Conservation (phyloP, 2,888 invertebrate species). For the Macropis europaea region DNA sequence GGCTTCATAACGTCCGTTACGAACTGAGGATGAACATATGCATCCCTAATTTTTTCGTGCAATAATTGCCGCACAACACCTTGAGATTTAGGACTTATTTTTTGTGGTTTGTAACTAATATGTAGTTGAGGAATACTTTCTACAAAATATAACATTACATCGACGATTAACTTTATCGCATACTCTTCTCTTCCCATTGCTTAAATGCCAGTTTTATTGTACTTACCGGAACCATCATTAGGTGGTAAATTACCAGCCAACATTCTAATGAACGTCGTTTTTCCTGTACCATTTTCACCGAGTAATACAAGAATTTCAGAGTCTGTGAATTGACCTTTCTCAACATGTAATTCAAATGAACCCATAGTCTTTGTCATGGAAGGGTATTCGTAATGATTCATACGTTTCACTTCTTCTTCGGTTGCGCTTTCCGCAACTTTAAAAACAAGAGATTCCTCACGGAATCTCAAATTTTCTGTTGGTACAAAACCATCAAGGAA, state of each 20-base stretch:
- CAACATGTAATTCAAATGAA: conserved; percentile 88
- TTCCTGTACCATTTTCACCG: conserved; percentile 99
- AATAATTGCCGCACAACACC: conserved; percentile 95
- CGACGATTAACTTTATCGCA: background rate
- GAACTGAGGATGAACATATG: conserved; percentile 98
- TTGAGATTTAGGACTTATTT: conserved; percentile 98
- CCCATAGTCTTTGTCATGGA: conserved; percentile 93
- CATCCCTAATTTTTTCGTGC: conserved; percentile 98
- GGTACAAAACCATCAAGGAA: conserved; percentile 99
- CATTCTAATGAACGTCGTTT: conserved; percentile 99
- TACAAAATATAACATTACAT: conserved; percentile 54
- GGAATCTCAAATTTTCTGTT: conserved; percentile 98
- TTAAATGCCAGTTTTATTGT: no score
- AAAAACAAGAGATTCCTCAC: conserved; percentile 97
- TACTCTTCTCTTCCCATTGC: no score
- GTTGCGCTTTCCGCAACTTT: conserved; percentile 99
- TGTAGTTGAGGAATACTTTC: conserved; percentile 93
- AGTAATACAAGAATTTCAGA: conserved; percentile 99
- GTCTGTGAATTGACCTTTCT: conserved; percentile 97
- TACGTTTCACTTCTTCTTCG: conserved; percentile 98
- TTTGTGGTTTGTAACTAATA: conserved; percentile 99
- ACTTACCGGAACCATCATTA: conserved; percentile 87
- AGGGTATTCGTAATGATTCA: conserved; percentile 98
- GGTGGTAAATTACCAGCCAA: conserved; percentile 97
- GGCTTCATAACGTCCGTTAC: conserved; percentile 99